These are phyloP conservation scores for Blennius ocellaris DNA, from an alignment of 2,113 vertebrate species.

Conservation along the genomic window DNA sequence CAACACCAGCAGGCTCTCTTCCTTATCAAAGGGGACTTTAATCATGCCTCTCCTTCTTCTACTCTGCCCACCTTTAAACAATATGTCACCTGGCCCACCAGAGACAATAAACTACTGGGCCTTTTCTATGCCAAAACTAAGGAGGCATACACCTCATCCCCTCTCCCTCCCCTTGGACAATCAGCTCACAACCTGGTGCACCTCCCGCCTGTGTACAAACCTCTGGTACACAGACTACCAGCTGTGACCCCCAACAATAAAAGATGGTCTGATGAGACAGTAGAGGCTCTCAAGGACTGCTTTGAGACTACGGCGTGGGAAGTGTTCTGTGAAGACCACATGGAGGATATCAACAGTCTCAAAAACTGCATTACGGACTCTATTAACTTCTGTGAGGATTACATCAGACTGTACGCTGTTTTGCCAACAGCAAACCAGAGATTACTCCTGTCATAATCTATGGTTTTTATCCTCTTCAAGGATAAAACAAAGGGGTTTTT, in stretches of 20 bases:
- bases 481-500: too few relatives aligned
- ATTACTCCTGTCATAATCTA: too few relatives aligned
- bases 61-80: too few relatives aligned
- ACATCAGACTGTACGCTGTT: too few relatives aligned
- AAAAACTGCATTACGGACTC: not conserved
- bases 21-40: too few relatives aligned
- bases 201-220: not conserved
- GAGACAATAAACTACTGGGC: too few relatives aligned
- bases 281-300: not conserved
- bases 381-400: too few relatives aligned
- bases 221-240: not conserved
- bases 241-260: not conserved
- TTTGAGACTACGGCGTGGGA: not conserved
- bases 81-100: too few relatives aligned
- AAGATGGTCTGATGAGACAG: not conserved
- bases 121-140: constrained; percentile 5
- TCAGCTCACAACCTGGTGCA: not conserved
- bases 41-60: too few relatives aligned
- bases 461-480: too few relatives aligned
- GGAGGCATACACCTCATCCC: not conserved
- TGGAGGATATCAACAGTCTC: not conserved
- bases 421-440: too few relatives aligned
- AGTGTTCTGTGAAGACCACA: not conserved
- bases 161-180: not conserved
- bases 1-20: too few relatives aligned